Evolutionary conservation across 1,140 invertebrate species (phyloP), one percentile per base, ranked within the genome.

Genomic region (Monochamus saltuarius): DNA sequence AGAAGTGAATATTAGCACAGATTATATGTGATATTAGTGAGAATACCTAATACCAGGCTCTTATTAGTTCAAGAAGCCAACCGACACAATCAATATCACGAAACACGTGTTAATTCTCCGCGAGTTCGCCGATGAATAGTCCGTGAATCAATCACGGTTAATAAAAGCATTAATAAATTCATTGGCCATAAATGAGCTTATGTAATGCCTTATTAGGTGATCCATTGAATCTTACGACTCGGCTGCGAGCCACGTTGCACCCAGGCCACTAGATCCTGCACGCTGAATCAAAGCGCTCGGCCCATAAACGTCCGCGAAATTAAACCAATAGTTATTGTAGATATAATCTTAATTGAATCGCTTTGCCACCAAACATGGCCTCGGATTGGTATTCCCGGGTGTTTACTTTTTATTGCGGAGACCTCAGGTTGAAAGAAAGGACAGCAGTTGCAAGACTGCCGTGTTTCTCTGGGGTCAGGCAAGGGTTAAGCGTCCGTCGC

Each of bases 91-190:
- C 22, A 29, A 6, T 6, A 29, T 2, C 22, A 29, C 22, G 22
- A 40, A 54, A 40, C 51, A 56, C 51, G 51, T 39, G 35, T 53
- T 35, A 53, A 53, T 53, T 53, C 16, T 22, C 40, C 45, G 10
- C 14, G 51, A 54, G 16, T 29, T 29, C 22, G 22, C 36, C 40
- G 51, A 11, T 19, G 51, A 54, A 54, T 39, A 54, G 51, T 40
- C 49, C 29, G 49, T 54, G 51, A 45, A 56, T 56, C 51, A 34
- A 53, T 53, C 51, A 61, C 43, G 40, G 16, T 17, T 55, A 47
- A 61, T 61, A 46, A 50, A 51, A 47, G 54, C 55, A 62, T 62
- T 62, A 62, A 62, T 62, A 55, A 50, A 56, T 43, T 43, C 53
- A 43, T 56, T 46, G 54, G 22, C 53, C 60, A 60, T 60, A 60